These are phyloP conservation scores for Podotricha telesiphe DNA, from an alignment of 2,888 invertebrate genomes.

Conservation along the genomic window DNA sequence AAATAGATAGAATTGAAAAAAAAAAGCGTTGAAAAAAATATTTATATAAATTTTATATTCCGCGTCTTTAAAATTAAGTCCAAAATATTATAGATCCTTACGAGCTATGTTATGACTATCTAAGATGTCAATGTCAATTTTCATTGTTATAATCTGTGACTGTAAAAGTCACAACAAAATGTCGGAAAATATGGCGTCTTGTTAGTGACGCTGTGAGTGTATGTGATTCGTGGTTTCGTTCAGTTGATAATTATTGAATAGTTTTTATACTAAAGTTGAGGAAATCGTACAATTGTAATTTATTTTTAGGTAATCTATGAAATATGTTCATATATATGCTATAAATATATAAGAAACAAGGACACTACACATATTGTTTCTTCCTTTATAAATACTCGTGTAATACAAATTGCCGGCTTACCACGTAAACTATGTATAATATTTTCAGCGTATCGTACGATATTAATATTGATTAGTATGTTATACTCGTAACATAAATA, in stretches of 20 bases:
- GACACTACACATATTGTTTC: background rate
- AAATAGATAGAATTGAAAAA: too few species aligned
- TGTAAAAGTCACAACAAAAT: slow-evolving; percentile 12
- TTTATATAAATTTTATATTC: too few species aligned
- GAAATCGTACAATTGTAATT: background rate
- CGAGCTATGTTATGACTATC: too few species aligned
- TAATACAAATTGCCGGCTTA: background rate
- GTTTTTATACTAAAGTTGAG: background rate
- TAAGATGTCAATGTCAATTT: slow-evolving; percentile 24
- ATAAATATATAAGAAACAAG: background rate
- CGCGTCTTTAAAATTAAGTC: too few species aligned
- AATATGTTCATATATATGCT: background rate
- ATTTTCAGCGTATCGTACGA: background rate
- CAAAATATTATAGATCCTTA: too few species aligned
- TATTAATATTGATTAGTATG: background rate
- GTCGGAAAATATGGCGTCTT: slow-evolving; percentile 30
- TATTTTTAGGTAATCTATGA: slow-evolving; percentile 26
- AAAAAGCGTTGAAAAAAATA: too few species aligned
- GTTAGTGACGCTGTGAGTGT: slow-evolving; percentile 23
- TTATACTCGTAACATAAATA: too few species aligned
- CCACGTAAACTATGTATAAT: slow-evolving; percentile 3
- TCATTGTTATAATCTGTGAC: background rate
- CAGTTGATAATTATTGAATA: background rate
- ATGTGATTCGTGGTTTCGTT: slow-evolving; percentile 9
- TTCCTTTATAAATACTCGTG: background rate